Evolutionary conservation across 2,797 vertebrate species (phyloP).

Genomic region (Astyanax mexicanus): DNA sequence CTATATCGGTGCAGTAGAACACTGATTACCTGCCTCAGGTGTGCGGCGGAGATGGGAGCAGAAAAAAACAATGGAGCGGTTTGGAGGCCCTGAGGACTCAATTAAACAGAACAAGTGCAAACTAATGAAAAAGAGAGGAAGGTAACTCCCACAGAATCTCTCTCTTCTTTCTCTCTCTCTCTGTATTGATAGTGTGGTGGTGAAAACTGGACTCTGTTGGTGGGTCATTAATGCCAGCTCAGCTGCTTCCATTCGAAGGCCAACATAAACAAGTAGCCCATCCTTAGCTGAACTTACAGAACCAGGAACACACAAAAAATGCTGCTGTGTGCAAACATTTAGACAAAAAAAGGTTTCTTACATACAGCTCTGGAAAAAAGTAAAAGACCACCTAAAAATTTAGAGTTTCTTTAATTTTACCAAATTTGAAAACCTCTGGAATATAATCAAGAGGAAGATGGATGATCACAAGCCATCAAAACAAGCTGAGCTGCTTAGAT

Average conservation of each 20-base stretch:
- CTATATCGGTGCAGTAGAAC: not conserved
- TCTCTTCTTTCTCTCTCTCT: not conserved
- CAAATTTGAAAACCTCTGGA: no score
- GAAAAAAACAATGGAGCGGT: not conserved
- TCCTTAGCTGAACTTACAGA: not conserved
- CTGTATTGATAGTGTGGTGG: not conserved
- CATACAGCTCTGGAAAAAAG: no score
- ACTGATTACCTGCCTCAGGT: not conserved
- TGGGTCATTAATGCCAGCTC: slow-evolving; percentile 6
- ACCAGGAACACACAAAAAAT: not conserved
- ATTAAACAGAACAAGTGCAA: not conserved
- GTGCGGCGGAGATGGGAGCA: not conserved
- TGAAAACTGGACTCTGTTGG: not conserved
- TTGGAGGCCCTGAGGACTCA: not conserved
- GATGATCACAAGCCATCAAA: no score
- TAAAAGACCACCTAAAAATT: no score
- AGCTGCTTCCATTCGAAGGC: not conserved
- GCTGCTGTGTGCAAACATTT: not conserved
- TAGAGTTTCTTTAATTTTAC: no score
- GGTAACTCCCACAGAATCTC: not conserved
- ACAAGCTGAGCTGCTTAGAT: no score
- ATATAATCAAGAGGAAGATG: no score
- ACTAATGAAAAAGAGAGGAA: not conserved
- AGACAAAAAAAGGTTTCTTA: no score
- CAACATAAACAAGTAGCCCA: not conserved